Conservation (phyloP, 1,140 invertebrate genomes). For the Drosophila suzukii region DNA sequence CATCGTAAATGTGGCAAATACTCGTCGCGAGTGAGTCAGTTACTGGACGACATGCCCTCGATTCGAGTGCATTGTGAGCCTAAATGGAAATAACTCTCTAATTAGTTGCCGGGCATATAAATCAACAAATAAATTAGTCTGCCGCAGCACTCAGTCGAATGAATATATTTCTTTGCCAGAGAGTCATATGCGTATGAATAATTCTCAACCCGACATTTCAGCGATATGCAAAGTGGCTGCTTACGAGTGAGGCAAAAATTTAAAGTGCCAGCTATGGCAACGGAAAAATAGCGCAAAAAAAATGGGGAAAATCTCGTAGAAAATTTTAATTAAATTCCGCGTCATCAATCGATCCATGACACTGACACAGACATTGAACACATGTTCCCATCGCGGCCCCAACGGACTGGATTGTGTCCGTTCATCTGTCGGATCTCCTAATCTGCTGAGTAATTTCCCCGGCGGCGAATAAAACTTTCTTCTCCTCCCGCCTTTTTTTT, state of each 20-base stretch:
- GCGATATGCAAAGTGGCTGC: slow-evolving; percentile 57
- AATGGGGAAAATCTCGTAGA: slow-evolving; percentile 3
- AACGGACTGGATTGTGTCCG: slow-evolving; percentile 24
- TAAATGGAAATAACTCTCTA: slow-evolving; percentile 71
- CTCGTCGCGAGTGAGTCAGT: slow-evolving; percentile 42
- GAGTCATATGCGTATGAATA: slow-evolving; percentile 25
- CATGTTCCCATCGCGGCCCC: slow-evolving; percentile 49
- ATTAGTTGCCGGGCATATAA: slow-evolving; percentile 74
- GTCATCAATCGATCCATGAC: slow-evolving; percentile 42
- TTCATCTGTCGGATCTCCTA: slow-evolving; percentile 34
- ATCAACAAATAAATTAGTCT: slow-evolving; percentile 65
- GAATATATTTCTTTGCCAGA: slow-evolving; percentile 4
- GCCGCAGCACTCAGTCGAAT: slow-evolving; percentile 14
- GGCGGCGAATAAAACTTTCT: slow-evolving; percentile 56
- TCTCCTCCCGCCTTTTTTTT: slow-evolving; percentile 9
- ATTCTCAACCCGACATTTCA: slow-evolving; percentile 50
- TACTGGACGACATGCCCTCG: slow-evolving; percentile 40
- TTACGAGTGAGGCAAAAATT: slow-evolving; percentile 43
- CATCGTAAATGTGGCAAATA: slow-evolving; percentile 45
- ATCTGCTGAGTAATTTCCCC: slow-evolving; percentile 50
- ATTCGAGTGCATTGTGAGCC: slow-evolving; percentile 53
- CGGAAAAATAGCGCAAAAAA: slow-evolving; percentile 12
- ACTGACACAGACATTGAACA: slow-evolving; percentile 55
- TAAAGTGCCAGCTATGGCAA: slow-evolving; percentile 44
- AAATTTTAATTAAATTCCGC: slow-evolving; percentile 61